Evolutionary conservation across 2,797 vertebrate genomes (phyloP).

Genomic region (Onychomys arenicola): DNA sequence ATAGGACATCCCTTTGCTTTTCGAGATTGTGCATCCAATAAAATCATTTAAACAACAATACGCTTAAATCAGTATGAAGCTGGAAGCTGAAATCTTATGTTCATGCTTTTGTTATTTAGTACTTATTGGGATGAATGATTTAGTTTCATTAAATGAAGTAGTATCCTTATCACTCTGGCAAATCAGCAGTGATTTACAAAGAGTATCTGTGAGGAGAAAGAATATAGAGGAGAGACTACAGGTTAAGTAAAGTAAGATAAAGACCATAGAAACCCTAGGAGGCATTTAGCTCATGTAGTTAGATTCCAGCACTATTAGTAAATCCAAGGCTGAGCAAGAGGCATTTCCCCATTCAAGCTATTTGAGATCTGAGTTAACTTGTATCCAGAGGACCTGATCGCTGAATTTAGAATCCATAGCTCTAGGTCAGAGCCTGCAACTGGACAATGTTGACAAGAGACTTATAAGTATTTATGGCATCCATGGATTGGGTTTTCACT

Average conservation of each 20-base stretch:
- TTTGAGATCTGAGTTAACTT: not conserved
- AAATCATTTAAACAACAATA: slow-evolving; percentile 38
- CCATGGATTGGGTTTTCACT: slow-evolving; percentile 19
- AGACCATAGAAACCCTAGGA: not conserved
- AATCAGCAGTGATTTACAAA: slow-evolving; percentile 8
- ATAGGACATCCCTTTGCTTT: not conserved
- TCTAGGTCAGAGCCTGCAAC: slow-evolving; percentile 9
- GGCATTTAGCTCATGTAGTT: not conserved
- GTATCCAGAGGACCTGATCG: not conserved
- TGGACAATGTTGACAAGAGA: not conserved
- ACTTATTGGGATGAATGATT: not conserved
- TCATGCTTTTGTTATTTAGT: slow-evolving; percentile 35
- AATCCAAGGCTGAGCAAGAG: not conserved
- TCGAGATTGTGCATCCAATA: not conserved
- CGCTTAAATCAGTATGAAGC: not conserved
- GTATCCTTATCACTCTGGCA: slow-evolving; percentile 13
- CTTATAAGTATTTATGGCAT: slow-evolving; percentile 38
- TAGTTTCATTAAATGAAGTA: slow-evolving; percentile 32
- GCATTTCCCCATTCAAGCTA: not conserved
- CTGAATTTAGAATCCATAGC: slow-evolving; percentile 2
- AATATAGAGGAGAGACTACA: not conserved
- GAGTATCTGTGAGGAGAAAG: not conserved
- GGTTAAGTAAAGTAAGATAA: not conserved
- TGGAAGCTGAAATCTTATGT: not conserved
- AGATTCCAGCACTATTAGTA: not conserved